Conservation (phyloP, 2,888 invertebrate genomes). For the Pocota personata region DNA sequence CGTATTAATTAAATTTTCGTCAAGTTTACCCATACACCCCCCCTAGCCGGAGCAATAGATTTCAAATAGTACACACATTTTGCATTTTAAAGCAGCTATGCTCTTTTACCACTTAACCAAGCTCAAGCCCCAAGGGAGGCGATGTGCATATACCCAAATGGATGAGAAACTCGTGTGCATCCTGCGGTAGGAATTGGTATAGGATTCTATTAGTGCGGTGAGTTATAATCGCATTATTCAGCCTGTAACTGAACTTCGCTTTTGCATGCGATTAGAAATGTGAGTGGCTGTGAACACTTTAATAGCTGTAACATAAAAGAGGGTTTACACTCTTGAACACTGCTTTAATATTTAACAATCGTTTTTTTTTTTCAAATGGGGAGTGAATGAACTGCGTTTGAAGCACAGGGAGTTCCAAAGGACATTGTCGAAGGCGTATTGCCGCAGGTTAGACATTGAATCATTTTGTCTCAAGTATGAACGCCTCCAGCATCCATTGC, state of each 20-base stretch:
- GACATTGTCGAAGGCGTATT: constrained; percentile 8
- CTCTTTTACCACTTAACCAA: constrained; percentile 37
- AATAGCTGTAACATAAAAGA: constrained; percentile 46
- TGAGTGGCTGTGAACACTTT: constrained; percentile 29
- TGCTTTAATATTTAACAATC: constrained; percentile 56
- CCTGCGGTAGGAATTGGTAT: constrained; percentile 55
- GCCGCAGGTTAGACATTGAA: constrained; percentile 45
- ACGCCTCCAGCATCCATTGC: constrained; percentile 19
- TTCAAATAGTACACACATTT: constrained; percentile 52
- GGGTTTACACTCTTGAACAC: constrained; percentile 23
- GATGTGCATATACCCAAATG: constrained; percentile 32
- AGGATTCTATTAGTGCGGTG: constrained; percentile 70
- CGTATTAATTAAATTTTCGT: constrained; percentile 72
- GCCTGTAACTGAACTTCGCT: constrained; percentile 70
- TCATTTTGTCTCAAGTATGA: constrained; percentile 50
- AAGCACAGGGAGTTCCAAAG: constrained; percentile 7
- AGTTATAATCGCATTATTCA: constrained; percentile 72
- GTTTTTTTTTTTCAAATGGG: constrained; percentile 32
- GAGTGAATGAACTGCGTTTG: constrained; percentile 4
- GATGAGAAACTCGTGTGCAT: constrained; percentile 65
- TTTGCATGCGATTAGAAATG: constrained; percentile 59
- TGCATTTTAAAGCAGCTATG: constrained; percentile 48
- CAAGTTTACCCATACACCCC: constrained; percentile 23
- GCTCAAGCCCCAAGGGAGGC: constrained; percentile 17
- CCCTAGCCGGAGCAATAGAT: constrained; percentile 37